A percentile compares a stretch with the other conserved stretches of the same genome.
Evolutionary conservation across 2,113 vertebrate genomes (phyloP).

Genomic region (Peucedramus taeniatus): DNA sequence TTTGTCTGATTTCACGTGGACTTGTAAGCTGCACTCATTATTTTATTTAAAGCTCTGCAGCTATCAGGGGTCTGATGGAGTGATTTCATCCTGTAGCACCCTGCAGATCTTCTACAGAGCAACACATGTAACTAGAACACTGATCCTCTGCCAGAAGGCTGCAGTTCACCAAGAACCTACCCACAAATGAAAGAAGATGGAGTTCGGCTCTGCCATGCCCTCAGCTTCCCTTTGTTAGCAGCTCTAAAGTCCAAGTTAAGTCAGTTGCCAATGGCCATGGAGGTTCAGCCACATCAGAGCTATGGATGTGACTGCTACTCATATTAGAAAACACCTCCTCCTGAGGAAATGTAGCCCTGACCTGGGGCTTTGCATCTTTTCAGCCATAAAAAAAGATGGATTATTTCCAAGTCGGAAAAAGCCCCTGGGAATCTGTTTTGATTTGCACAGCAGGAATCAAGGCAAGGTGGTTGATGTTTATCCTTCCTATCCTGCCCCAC

Average conservation of each 20-base stretch:
- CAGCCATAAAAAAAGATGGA: background rate
- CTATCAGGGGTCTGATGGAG: background rate
- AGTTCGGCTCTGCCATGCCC: background rate
- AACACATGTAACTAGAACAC: background rate
- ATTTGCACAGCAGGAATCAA: background rate
- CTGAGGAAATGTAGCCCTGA: background rate
- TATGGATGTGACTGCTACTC: background rate
- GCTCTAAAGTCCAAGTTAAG: background rate
- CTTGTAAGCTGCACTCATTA: background rate
- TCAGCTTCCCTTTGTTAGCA: background rate
- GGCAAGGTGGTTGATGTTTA: background rate
- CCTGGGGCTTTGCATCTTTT: background rate
- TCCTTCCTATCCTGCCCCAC: background rate
- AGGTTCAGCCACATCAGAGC: background rate
- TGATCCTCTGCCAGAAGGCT: background rate
- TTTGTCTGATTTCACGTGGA: background rate
- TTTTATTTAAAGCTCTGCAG: background rate
- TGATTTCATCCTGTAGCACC: background rate
- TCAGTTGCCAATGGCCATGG: background rate
- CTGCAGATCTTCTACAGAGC: background rate
- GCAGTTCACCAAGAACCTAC: background rate
- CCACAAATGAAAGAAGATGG: background rate
- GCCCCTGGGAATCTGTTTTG: background rate
- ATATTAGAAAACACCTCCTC: background rate
- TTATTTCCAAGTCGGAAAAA: background rate